Evolutionary conservation across 2,888 invertebrate species (phyloP), one percentile per base, ranked within the genome.

Genomic region (Papilio demoleus): DNA sequence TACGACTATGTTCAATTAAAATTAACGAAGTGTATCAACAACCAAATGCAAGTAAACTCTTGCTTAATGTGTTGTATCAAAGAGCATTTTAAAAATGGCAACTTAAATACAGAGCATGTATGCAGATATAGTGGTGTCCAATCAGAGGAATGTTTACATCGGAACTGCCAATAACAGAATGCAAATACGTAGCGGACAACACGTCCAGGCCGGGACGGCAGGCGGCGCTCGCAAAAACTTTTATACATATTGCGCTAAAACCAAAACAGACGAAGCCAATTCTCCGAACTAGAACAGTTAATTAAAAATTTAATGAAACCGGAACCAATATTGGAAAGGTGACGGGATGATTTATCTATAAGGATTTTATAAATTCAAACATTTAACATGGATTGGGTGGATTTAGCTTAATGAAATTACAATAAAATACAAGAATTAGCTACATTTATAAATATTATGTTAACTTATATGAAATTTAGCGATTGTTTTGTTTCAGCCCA

Each of bases 111-210:
- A 22, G 5, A 56, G 60, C 24, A 50, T 79, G 81, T 80, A 81
- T 65, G 66, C 65, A 62, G 65, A 68, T 68, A 70, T 69, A 68
- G 72, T 81, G 77, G 77, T 79, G 81, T 86, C 84, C 88, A 89
- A 90, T 91, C 88, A 88, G 85, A 82, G 77, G 78, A 82, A 78
- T 89, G 86, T 89, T 87, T 88, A 87, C 88, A 86, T 81, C 80
- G 81, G 79, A 78, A 83, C 83, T 82, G 84, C 86, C 88, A 88
- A 91, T 90, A 90, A 88, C 88, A 82, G 82, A 87, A 88, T 88
- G 89, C 88, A 90, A 91, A 91, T 90, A 89, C 79, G 77, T 80
- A 84, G 78, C 75, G 82, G 77, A 84, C 81, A 81, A 79, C 83
- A 82, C 78, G 79, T 77, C 77, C 77, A 66, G 66, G 70, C 59